Conservation (phyloP, 2,888 invertebrate genomes). For the Plutella xylostella region DNA sequence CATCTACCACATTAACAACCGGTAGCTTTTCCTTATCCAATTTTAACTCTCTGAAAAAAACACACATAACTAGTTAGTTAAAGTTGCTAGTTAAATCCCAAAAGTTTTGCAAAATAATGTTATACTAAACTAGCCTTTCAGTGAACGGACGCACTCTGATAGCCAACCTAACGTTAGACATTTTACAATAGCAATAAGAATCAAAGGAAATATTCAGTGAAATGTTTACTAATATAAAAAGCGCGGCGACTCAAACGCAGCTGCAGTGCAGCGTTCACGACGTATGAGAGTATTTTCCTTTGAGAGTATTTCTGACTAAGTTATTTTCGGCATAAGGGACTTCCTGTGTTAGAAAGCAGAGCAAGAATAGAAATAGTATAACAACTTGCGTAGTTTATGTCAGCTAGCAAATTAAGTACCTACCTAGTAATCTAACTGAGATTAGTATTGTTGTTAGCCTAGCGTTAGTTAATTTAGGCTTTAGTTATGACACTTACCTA, state of each 20-base stretch:
- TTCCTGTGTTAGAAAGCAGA: constrained; percentile 25
- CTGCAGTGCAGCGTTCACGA: too few species aligned
- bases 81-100: constrained; percentile 2
- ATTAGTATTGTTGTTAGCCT: too few species aligned
- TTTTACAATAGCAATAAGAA: constrained; percentile 23
- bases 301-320: constrained; percentile 23
- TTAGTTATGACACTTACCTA: too few species aligned
- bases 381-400: background rate
- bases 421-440: too few species aligned
- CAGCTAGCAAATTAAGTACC: too few species aligned
- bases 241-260: too few species aligned
- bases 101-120: background rate
- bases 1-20: constrained; percentile 55
- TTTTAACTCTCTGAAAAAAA: constrained; percentile 42
- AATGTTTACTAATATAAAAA: too few species aligned
- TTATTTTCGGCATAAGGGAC: constrained; percentile 41
- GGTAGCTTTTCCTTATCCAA: constrained; percentile 44
- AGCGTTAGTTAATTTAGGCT: too few species aligned
- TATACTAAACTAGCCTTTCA: constrained; percentile 63
- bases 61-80: background rate
- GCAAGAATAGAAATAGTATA: background rate
- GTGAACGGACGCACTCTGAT: constrained; percentile 74
- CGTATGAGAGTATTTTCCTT: background rate
- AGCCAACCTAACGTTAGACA: constrained; percentile 75
- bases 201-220: background rate